Base-by-base conservation (phyloP, 2,888 invertebrate genomes). In the Pogonocherus hispidulus region DNA sequence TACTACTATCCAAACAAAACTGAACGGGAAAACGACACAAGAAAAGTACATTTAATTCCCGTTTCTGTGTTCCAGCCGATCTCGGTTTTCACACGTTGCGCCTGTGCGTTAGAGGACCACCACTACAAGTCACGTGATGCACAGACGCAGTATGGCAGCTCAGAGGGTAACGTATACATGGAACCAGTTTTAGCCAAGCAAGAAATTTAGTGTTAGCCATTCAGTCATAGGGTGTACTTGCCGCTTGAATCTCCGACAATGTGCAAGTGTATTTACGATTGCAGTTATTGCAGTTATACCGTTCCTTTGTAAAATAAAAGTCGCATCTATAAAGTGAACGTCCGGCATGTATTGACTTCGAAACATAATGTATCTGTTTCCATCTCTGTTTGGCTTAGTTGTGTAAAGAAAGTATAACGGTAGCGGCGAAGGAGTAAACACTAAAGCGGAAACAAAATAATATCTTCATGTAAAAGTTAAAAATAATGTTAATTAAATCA, bases 131-230 rank as follows among this genome's bases (percentile, higher is more conserved):
- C 85, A 85, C 85, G 84, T 85, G 85, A 86, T 78, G 82, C 81
- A 82, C 83, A 80, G 84, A 81, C 84, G 85, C 86, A 85, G 83
- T 83, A 82, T 81, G 82, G 81, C 81, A 80, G 81, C 70, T 67
- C 67, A 55, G 68, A 46, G 41, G 63, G 32, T 63, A 68, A 47
- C 5, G 59, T 47, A 59, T 55, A 64, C 59, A 67, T 35, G 67
- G 70, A 66, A 67, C 67, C 71, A 66, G 66, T 71, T 67, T 49
- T 70, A 67, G 27, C 72, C 67, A 67, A 72, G 60, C 72, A 65
- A 73, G 70, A 72, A 66, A 66, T 71, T 76, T 66, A 78, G 78
- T 78, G 64, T 72, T 71, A 59, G 63, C 63, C 63, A 44, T 44
- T 46, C 59, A 32, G 20, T 51, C 35, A 32, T 2, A 32, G 70